Base-by-base conservation (phyloP, 2,888 invertebrate genomes). In the Spodoptera exigua region DNA sequence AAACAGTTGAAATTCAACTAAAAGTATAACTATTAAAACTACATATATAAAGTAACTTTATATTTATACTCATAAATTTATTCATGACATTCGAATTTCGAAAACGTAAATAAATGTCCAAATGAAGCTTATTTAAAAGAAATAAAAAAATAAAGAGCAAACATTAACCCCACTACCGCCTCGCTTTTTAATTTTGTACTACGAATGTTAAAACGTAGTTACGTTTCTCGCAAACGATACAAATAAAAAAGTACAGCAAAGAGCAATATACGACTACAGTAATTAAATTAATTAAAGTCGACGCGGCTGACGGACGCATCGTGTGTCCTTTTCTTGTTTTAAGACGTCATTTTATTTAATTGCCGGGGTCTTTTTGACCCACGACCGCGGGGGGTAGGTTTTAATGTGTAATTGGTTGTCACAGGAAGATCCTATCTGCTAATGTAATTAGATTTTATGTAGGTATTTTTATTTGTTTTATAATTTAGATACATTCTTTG, bases 261-360 rank as follows among this genome's bases (percentile, higher is more conserved):
- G 43, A 69, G 70, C 65, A 68, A 70, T 77, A 76, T 74, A 76
- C 63, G 71, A 64, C 51, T 72, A 69, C 58, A 70, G 76, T 83
- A 82, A 83, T 84, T 83, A 86, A 88, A 82, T 88, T 86, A 88
- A 89, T 89, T 87, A 89, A 82, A 86, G 72, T 71, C 72, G 76
- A 71, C 82, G 78, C 74, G 74, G 65, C 80, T 78, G 80, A 80
- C 78, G 77, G 76, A 74, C 81, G 78, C 41, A 27, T 16, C 48
- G 63, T 70, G 59, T 78, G 80, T 82, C 76, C 75, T 79, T 76
- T 77, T 80, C 77, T 83, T 82, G 70, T 83, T 87, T 83, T 80
- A 82, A 85, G 84, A 81, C 72, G 79, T 79, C 79, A 80, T 76
- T 76, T 75, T 66, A 73, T 76, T 76, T 70, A 73, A 80, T 75